Conservation (phyloP, 2,797 vertebrate species). For the Dromococcyx pavoninus region DNA sequence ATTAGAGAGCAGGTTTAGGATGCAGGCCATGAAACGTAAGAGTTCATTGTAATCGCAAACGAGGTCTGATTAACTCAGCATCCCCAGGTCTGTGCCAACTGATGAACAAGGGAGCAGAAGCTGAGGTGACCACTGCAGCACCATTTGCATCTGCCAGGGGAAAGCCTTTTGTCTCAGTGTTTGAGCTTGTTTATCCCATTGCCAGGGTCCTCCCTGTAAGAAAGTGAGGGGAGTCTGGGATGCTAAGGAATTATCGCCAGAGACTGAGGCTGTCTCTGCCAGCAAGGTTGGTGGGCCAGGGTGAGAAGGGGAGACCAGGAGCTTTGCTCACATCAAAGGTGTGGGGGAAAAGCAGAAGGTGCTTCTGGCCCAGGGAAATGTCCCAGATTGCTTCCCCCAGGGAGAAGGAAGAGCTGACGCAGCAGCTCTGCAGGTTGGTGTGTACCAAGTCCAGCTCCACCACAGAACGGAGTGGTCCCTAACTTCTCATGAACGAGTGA, state of each 20-base stretch:
- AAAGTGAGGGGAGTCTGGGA: neutral
- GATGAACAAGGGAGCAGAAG: neutral
- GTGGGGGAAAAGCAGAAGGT: neutral
- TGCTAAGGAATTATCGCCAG: neutral
- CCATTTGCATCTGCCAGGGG: neutral
- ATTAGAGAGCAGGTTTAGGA: slow-evolving; percentile 60
- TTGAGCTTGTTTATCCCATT: neutral
- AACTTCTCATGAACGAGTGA: neutral
- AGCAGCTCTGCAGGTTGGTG: neutral
- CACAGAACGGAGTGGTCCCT: neutral
- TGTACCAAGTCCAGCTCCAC: too few relatives aligned
- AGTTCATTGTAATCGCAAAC: slow-evolving; percentile 32
- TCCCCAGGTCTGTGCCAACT: neutral
- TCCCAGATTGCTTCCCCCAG: neutral
- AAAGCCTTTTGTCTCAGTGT: neutral
- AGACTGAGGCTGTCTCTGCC: neutral
- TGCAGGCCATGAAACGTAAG: slow-evolving; percentile 42
- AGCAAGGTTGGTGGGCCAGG: neutral
- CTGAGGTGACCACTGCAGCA: neutral
- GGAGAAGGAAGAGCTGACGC: neutral
- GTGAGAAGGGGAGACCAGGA: neutral
- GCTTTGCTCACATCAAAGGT: rapidly evolving
- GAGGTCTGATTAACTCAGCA: slow-evolving; percentile 48
- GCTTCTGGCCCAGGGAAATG: neutral
- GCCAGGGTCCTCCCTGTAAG: neutral